These are phyloP conservation scores for Haliaeetus leucogaster DNA, from an alignment of 2,113 vertebrate species.

Conservation along the genomic window DNA sequence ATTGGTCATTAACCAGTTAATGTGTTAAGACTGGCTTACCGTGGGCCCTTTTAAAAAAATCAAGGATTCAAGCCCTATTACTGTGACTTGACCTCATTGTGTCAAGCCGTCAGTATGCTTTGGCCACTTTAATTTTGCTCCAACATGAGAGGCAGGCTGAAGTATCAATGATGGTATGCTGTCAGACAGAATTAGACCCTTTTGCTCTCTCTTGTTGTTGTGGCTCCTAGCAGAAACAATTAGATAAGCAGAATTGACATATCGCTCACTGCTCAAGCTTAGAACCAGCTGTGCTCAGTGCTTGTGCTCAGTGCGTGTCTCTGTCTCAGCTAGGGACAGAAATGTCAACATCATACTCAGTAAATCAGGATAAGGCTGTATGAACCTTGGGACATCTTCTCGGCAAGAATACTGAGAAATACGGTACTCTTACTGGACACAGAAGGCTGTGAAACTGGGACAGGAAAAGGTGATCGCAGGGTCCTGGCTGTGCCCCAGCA, in stretches of 20 bases:
- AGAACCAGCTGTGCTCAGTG: background rate
- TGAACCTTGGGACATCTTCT: background rate
- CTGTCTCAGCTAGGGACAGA: background rate
- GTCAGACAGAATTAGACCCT: slow-evolving; percentile 50
- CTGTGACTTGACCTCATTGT: slow-evolving; percentile 55
- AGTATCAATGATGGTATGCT: slow-evolving; percentile 36
- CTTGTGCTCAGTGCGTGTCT: background rate
- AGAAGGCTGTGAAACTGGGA: background rate
- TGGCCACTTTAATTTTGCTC: slow-evolving; percentile 59
- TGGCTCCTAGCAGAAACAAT: slow-evolving; percentile 53
- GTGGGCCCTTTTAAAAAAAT: background rate
- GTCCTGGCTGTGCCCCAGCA: slow-evolving; percentile 4
- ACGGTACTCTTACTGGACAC: background rate
- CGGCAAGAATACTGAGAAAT: background rate
- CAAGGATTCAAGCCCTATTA: background rate
- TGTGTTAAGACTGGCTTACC: background rate
- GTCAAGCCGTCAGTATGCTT: slow-evolving; percentile 35
- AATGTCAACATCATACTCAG: background rate
- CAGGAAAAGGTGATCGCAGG: background rate
- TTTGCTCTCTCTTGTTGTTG: background rate
- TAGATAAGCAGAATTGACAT: slow-evolving; percentile 36
- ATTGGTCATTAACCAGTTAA: background rate
- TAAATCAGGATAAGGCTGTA: background rate
- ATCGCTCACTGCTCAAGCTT: background rate
- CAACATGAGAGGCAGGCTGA: slow-evolving; percentile 7